A percentile compares a stretch with the other conserved stretches of the same genome.
Conservation (phyloP, 2,113 vertebrate genomes). For the Dipodomys merriami region DNA sequence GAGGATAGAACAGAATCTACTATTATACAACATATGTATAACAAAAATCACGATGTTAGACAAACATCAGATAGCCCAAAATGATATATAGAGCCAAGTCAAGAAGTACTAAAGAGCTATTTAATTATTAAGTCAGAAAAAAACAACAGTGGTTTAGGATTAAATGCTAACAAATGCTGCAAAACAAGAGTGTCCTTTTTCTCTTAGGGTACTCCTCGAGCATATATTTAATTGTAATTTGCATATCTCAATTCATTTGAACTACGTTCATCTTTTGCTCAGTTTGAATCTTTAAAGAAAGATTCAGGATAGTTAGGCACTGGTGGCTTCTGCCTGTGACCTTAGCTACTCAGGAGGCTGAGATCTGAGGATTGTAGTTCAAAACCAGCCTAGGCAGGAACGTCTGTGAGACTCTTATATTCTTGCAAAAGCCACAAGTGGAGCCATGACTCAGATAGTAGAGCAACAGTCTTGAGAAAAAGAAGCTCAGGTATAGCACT, state of each 20-base stretch:
- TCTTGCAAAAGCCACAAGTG: too few species aligned
- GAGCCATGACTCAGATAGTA: too few species aligned
- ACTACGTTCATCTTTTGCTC: not conserved
- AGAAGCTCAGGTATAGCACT: too few species aligned
- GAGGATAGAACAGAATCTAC: constrained; percentile 86
- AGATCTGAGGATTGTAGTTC: too few species aligned
- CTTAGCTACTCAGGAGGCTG: too few species aligned
- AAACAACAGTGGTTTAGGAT: constrained; percentile 72
- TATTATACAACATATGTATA: constrained; percentile 82
- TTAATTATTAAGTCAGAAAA: constrained; percentile 52
- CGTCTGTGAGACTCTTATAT: too few species aligned
- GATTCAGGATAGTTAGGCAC: too few species aligned
- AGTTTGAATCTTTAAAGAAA: not conserved
- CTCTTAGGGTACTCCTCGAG: not conserved
- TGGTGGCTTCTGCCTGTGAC: too few species aligned
- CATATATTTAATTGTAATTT: constrained; percentile 4
- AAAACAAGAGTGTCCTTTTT: constrained; percentile 29
- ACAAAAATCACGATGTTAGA: constrained; percentile 82
- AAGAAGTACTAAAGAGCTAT: constrained; percentile 65
- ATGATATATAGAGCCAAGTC: constrained; percentile 81
- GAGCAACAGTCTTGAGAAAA: too few species aligned
- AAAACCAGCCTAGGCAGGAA: too few species aligned
- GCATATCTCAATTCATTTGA: not conserved
- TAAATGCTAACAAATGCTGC: constrained; percentile 77
- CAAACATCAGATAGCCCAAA: constrained; percentile 78